Percentiles rank a stretch among this genome's conserved stretches.
Conservation (phyloP, 1,140 invertebrate species). For the Neodiprion lecontei region DNA sequence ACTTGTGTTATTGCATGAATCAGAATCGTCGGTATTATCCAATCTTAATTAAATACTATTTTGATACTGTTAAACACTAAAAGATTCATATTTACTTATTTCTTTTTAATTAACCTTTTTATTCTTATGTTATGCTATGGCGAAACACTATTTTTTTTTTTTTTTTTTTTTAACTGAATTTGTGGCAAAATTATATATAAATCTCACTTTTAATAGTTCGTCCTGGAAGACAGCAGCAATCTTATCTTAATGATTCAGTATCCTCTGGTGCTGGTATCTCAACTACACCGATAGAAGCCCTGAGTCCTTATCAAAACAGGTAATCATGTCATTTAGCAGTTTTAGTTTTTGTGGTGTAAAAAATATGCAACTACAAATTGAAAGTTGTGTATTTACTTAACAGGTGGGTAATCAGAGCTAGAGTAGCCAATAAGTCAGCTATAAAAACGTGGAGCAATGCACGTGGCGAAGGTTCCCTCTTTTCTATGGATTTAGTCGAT, state of each 20-base stretch:
- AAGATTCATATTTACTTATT: too few relatives aligned
- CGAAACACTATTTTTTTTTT: too few relatives aligned
- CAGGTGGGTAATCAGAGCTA: constrained; percentile 92
- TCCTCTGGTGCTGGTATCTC: constrained; percentile 30
- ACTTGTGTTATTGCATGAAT: too few relatives aligned
- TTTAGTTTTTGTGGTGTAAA: constrained; percentile 9
- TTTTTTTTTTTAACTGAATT: too few relatives aligned
- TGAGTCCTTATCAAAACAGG: constrained; percentile 93
- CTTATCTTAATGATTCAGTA: constrained; percentile 58
- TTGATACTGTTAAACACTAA: too few relatives aligned
- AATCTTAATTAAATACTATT: too few relatives aligned
- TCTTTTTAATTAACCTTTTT: too few relatives aligned
- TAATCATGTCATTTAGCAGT: constrained; percentile 46
- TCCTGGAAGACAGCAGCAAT: background rate
- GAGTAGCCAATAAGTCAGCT: constrained; percentile 83
- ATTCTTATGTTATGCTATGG: too few relatives aligned
- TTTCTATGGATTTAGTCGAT: constrained; percentile 92
- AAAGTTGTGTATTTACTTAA: constrained; percentile 31
- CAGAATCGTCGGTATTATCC: too few relatives aligned
- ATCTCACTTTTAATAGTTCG: background rate
- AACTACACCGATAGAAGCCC: constrained; percentile 73
- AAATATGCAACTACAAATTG: constrained; percentile 4
- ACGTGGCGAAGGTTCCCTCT: constrained; percentile 91
- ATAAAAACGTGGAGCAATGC: constrained; percentile 92
- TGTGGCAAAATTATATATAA: too few relatives aligned